Evolutionary conservation across 1,140 invertebrate species (phyloP).

Genomic region (Pemphigus obesinymphae): DNA sequence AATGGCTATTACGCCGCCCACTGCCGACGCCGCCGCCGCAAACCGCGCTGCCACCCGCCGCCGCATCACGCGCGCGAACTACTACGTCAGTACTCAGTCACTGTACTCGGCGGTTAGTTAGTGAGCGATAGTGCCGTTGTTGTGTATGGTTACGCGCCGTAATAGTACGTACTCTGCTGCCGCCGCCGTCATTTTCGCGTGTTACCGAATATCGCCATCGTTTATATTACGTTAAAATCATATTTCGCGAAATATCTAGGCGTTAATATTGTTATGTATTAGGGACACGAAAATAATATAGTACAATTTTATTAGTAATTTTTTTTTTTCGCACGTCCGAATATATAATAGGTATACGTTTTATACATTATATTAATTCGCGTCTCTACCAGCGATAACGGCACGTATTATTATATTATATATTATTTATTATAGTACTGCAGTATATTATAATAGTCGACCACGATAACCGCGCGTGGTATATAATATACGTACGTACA

Average conservation of each 20-base stretch:
- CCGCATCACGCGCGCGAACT: not conserved
- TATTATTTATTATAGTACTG: too few species aligned
- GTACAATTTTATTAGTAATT: not conserved
- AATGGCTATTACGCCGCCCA: conserved; percentile 23
- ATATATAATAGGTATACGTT: too few species aligned
- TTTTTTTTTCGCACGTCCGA: too few species aligned
- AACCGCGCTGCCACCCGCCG: not conserved
- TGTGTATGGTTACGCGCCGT: not conserved
- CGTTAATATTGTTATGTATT: not conserved
- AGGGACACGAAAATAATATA: not conserved
- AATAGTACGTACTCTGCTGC: too few species aligned
- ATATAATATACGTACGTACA: too few species aligned
- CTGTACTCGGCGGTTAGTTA: conserved; percentile 12
- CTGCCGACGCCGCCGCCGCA: not conserved
- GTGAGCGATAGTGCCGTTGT: conserved; percentile 8
- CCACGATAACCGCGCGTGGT: too few species aligned
- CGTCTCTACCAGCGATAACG: too few species aligned
- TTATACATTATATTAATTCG: too few species aligned
- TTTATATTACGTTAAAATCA: not conserved
- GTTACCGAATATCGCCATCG: not conserved
- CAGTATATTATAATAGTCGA: too few species aligned
- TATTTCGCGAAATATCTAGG: not conserved
- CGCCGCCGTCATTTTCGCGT: not conserved
- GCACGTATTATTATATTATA: too few species aligned
- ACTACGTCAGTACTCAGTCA: conserved; percentile 11